phyloP scores from a whole-genome alignment of 2,113 vertebrate genomes.

The Nansenia antarctica region DNA sequence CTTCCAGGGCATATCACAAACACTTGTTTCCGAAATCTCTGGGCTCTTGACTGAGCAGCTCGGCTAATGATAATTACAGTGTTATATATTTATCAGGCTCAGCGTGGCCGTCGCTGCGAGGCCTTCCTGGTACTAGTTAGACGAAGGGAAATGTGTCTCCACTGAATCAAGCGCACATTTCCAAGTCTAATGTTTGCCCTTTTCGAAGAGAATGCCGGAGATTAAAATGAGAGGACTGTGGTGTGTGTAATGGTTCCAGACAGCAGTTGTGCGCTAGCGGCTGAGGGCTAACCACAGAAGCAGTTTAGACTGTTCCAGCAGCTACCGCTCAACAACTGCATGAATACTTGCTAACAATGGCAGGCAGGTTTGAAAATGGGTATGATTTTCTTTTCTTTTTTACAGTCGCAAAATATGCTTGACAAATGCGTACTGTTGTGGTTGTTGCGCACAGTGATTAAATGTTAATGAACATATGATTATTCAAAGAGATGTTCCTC shows the following conservation, averaged over 20 bases:
- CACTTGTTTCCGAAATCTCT: constrained; percentile 33
- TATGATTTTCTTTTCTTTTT: no score
- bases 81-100: constrained; percentile 51
- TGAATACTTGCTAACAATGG: no score
- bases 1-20: constrained; percentile 15
- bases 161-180: constrained; percentile 39
- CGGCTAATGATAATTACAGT: constrained; percentile 51
- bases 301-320: no score
- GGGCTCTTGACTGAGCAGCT: constrained; percentile 31
- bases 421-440: neutral
- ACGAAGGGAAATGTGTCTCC: constrained; percentile 18
- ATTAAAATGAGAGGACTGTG: neutral
- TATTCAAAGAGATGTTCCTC: neutral
- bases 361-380: no score
- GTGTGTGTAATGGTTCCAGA: constrained; percentile 1
- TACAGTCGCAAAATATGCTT: neutral
- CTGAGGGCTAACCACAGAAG: no score
- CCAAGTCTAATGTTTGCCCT: constrained; percentile 30
- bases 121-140: constrained; percentile 28
- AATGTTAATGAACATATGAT: neutral
- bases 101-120: constrained; percentile 34
- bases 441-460: neutral
- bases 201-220: constrained; percentile 6
- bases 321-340: no score
- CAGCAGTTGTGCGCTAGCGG: neutral